Conservation (phyloP, 2,113 vertebrate species). For the Promerops cafer region DNA sequence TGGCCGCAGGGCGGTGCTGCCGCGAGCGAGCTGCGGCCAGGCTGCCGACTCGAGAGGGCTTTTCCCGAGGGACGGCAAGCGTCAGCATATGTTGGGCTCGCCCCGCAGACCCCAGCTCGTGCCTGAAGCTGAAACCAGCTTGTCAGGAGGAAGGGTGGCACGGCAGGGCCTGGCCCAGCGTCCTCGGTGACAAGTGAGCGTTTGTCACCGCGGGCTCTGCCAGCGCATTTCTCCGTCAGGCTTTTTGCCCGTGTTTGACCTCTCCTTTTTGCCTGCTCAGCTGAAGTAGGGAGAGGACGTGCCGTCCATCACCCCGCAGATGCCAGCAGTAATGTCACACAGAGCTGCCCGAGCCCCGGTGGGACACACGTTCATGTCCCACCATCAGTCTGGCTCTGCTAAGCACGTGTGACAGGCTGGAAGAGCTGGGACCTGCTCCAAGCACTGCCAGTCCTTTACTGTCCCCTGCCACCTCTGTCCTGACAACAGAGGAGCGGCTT, state of each 20-base stretch:
- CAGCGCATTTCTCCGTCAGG: neutral
- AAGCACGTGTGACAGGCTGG: neutral
- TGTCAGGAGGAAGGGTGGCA: neutral
- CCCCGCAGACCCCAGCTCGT: neutral
- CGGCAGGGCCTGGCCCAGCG: fast-evolving
- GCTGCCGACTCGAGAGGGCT: fast-evolving
- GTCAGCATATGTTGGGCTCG: neutral
- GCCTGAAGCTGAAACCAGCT: neutral
- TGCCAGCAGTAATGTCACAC: neutral
- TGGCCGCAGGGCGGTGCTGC: neutral
- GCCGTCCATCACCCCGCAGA: neutral
- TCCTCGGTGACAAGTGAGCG: fast-evolving
- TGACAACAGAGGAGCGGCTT: neutral
- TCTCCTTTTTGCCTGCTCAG: neutral
- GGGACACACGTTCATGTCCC: neutral
- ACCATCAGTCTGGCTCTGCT: neutral
- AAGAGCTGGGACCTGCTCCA: neutral
- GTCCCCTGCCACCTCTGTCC: neutral
- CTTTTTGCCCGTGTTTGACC: neutral
- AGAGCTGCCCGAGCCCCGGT: neutral
- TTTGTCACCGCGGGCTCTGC: neutral
- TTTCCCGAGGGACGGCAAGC: neutral
- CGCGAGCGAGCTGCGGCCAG: fast-evolving
- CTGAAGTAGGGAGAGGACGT: neutral
- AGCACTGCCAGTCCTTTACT: neutral